Base-by-base conservation (phyloP, 2,797 vertebrate genomes). In the Orestias chungarensis region DNA sequence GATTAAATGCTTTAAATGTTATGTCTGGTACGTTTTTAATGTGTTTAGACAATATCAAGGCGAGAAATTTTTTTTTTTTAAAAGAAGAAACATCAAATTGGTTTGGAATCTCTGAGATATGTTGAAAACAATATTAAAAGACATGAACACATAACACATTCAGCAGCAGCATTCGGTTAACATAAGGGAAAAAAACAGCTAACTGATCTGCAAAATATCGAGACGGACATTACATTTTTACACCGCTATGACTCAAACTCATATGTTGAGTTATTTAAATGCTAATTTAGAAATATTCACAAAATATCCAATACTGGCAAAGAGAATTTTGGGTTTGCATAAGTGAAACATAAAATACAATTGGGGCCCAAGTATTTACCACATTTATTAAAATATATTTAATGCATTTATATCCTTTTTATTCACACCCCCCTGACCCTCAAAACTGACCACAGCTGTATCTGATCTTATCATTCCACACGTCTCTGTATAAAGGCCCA, bases 21-120 rank as follows among this genome's bases (percentile, higher is more conserved):
- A 68, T 66, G 35, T 66, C 35, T 66, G 20, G 18, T 15, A 31
- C 29, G 31, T 35, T 47, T 44, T 64, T n/a, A 57, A 80, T 59
- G 61, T 72, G 61, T 74, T 76, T 64, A 74, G 71, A 55, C 47
- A 68, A 68, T 33, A 70, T 66, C 52, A 78, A 44, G 35, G 68
- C 55, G 47, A 61, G 44, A 49, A n/a, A 31, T 33, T 68, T 52
- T 29, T 66, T 72, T 74, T 23, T 23, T 14, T n/a, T n/a, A n/a
- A 33, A 23, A 43, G 54, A 84, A 9, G 43, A 42, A 27, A 35
- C 40, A 52, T 23, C 50, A 35, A 66, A 8, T 47, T 64, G 31
- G 70, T 6, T 29, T 25, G 17, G 33, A 65, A 52, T 69, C 65
- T 44, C 52, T 20, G 43, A 66, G 27, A 70, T 43, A 52, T n/a